Conservation (phyloP, 2,113 vertebrate genomes). For the Galeopterus variegatus region DNA sequence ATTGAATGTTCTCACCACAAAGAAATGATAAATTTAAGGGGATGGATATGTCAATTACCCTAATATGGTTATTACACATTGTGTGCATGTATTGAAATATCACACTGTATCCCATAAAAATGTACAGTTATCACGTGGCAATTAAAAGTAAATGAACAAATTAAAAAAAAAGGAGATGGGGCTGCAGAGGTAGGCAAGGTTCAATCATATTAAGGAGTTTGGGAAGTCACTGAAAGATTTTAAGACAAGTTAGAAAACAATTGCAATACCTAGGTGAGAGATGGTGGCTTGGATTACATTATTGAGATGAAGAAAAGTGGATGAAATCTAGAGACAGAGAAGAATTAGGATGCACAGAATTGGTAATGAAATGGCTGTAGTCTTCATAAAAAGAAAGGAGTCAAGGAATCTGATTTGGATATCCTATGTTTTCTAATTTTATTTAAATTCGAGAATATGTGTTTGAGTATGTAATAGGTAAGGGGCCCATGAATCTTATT, state of each 20-base stretch:
- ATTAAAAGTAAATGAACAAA: too few relatives aligned
- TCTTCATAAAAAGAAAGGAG: slow-evolving; percentile 24
- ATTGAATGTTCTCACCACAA: too few relatives aligned
- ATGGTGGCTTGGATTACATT: slow-evolving; percentile 11
- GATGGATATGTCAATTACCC: too few relatives aligned
- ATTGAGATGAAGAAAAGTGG: neutral
- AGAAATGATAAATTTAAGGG: too few relatives aligned
- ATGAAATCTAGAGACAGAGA: neutral
- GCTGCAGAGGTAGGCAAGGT: neutral
- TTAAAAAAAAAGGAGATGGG: neutral
- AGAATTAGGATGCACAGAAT: neutral
- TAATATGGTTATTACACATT: too few relatives aligned
- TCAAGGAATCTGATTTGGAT: neutral
- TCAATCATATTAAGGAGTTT: neutral
- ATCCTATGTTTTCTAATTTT: slow-evolving; percentile 10
- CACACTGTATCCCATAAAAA: too few relatives aligned
- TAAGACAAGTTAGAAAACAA: slow-evolving; percentile 47
- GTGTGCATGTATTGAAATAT: too few relatives aligned
- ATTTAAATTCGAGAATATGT: neutral
- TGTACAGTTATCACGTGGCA: too few relatives aligned
- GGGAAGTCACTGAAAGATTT: neutral
- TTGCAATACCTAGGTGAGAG: neutral
- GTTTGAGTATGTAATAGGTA: neutral
- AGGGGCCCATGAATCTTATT: neutral
- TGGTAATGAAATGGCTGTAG: neutral